A percentile compares a stretch with the other conserved stretches of the same genome.
These are phyloP conservation scores for Nematolebias whitei DNA, from an alignment of 2,113 vertebrate genomes.

Conservation along the genomic window DNA sequence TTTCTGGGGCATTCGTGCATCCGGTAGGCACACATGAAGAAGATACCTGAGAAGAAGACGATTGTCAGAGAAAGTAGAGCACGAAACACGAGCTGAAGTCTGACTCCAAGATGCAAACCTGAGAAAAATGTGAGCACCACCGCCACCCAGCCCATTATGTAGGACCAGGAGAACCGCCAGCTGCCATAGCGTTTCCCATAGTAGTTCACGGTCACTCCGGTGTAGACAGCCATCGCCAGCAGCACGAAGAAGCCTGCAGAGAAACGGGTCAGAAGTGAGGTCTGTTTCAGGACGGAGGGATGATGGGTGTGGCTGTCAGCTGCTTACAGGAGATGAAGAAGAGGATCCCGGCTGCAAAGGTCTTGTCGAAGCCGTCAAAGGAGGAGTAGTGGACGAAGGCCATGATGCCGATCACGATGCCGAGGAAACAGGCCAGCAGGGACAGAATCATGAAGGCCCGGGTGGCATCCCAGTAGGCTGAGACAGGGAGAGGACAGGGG, in stretches of 20 bases:
- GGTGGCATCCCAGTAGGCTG: slow-evolving; percentile 83
- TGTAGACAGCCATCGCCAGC: slow-evolving; percentile 84
- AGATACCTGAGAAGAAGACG: slow-evolving; percentile 73
- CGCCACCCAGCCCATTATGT: slow-evolving; percentile 84
- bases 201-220: slow-evolving; percentile 83
- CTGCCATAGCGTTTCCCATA: slow-evolving; percentile 82
- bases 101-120: slow-evolving; percentile 55
- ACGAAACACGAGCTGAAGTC: background rate
- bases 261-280: too few species aligned
- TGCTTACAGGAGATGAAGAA: slow-evolving; percentile 82
- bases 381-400: slow-evolving; percentile 82
- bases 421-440: slow-evolving; percentile 81
- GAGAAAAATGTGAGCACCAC: slow-evolving; percentile 84
- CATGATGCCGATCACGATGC: slow-evolving; percentile 81
- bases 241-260: slow-evolving; percentile 80
- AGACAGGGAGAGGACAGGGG: background rate
- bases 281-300: background rate
- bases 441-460: slow-evolving; percentile 84
- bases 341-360: slow-evolving; percentile 82
- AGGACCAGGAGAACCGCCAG: slow-evolving; percentile 85
- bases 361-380: slow-evolving; percentile 81
- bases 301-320: fast-evolving
- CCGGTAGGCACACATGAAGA: slow-evolving; percentile 85
- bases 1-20: slow-evolving; percentile 82
- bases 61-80: fast-evolving